phyloP scores from a whole-genome alignment of 2,797 vertebrate species.

The Lacerta bilineata region DNA sequence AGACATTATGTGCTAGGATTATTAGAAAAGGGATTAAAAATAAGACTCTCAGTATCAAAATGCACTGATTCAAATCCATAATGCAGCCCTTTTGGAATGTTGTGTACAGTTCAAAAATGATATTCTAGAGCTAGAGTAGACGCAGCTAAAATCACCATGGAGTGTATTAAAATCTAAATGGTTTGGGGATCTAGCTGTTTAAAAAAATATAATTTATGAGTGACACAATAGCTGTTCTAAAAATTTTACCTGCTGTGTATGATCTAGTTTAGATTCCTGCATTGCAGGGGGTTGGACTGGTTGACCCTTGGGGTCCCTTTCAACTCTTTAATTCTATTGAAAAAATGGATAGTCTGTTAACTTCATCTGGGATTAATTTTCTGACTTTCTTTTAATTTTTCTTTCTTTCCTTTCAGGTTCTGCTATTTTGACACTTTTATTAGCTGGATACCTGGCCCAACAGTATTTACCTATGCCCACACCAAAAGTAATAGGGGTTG shows the following conservation, averaged over 20 bases:
- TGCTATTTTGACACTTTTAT: slow-evolving; percentile 90
- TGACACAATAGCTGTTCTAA: not conserved
- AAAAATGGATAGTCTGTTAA: not conserved
- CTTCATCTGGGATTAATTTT: not conserved
- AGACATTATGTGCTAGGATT: not conserved
- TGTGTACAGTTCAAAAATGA: not conserved
- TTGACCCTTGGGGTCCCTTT: too few relatives aligned
- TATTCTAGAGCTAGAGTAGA: not conserved
- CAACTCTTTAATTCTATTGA: too few relatives aligned
- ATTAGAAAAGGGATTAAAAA: not conserved
- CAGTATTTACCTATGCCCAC: slow-evolving; percentile 95
- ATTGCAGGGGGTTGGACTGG: too few relatives aligned
- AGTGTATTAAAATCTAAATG: not conserved
- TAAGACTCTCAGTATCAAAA: not conserved
- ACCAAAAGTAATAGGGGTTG: slow-evolving; percentile 93
- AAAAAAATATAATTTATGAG: not conserved
- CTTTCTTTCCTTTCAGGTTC: slow-evolving; percentile 84
- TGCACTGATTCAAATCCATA: not conserved
- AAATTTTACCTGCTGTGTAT: too few relatives aligned
- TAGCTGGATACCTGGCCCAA: slow-evolving; percentile 97
- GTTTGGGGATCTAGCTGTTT: too few relatives aligned
- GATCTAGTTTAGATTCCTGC: too few relatives aligned
- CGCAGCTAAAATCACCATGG: too few relatives aligned
- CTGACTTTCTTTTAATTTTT: not conserved
- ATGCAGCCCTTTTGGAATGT: not conserved